Conservation (phyloP, 2,888 invertebrate species). For the Liodrosophila aerea region DNA sequence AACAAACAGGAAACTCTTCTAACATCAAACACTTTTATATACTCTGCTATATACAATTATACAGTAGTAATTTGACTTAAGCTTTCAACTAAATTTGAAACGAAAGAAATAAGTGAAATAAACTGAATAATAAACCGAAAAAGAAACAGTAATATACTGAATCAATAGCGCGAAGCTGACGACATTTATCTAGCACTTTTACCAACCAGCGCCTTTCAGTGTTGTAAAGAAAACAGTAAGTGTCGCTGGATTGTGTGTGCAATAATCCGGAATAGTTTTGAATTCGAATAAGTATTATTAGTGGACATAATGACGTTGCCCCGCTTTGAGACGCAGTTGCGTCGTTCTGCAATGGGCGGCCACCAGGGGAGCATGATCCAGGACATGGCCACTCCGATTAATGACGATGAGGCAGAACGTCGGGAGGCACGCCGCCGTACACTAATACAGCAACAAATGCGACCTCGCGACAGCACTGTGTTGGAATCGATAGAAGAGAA, state of each 20-base stretch:
- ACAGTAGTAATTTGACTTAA: no score
- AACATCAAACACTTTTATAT: neutral
- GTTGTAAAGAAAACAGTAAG: constrained; percentile 10
- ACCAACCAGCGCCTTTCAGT: constrained; percentile 1
- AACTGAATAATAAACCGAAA: constrained; percentile 26
- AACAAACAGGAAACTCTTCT: constrained; percentile 11
- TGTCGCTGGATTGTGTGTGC: neutral
- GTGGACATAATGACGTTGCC: constrained; percentile 78
- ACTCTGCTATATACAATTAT: no score
- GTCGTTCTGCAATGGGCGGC: constrained; percentile 77
- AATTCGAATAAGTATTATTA: constrained; percentile 4
- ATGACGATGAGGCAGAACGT: constrained; percentile 86
- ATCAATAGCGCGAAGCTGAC: constrained; percentile 11
- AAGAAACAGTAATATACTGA: constrained; percentile 17
- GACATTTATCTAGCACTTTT: neutral
- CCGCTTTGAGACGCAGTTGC: constrained; percentile 78
- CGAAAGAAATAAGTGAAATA: constrained; percentile 40
- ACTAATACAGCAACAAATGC: constrained; percentile 41
- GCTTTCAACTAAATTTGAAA: no score
- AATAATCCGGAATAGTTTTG: constrained; percentile 7
- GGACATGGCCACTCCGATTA: constrained; percentile 52
- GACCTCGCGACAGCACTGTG: constrained; percentile 44
- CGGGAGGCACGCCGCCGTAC: constrained; percentile 81
- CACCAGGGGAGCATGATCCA: constrained; percentile 67
- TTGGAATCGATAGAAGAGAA: constrained; percentile 82